Conservation (phyloP, 2,888 invertebrate species). For the Drosophila planitibia region DNA sequence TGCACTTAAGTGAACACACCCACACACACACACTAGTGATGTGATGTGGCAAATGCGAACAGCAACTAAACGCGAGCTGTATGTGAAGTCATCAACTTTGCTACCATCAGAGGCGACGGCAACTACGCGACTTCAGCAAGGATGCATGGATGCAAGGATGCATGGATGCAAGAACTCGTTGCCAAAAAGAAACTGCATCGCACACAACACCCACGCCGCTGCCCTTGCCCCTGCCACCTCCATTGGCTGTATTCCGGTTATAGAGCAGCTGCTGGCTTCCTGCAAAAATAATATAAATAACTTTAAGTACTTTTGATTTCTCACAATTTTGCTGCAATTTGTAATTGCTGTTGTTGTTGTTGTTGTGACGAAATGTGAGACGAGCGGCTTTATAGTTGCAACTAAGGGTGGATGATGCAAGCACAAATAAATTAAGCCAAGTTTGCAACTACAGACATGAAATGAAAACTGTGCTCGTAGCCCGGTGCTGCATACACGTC, state of each 20-base stretch:
- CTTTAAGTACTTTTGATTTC: slow-evolving; percentile 70
- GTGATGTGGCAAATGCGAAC: slow-evolving; percentile 37
- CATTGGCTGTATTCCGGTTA: background rate
- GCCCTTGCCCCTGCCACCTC: background rate
- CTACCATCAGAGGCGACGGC: slow-evolving; percentile 38
- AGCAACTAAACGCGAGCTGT: slow-evolving; percentile 39
- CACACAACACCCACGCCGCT: background rate
- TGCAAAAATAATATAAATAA: slow-evolving; percentile 61
- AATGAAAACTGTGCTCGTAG: slow-evolving; percentile 20
- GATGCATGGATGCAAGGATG: slow-evolving; percentile 18
- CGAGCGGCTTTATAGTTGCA: slow-evolving; percentile 31
- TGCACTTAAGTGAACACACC: slow-evolving; percentile 61
- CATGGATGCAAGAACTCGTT: slow-evolving; percentile 13
- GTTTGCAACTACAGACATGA: slow-evolving; percentile 27
- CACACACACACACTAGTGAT: slow-evolving; percentile 5
- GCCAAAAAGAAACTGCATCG: slow-evolving; percentile 24
- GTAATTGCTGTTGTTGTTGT: slow-evolving; percentile 48
- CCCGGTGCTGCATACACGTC: slow-evolving; percentile 24
- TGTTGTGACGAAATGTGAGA: slow-evolving; percentile 22
- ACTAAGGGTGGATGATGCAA: slow-evolving; percentile 34
- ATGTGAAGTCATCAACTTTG: slow-evolving; percentile 61
- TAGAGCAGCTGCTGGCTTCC: slow-evolving; percentile 33
- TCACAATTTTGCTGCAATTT: slow-evolving; percentile 66
- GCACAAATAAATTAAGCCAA: slow-evolving; percentile 53
- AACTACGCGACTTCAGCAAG: slow-evolving; percentile 10